phyloP scores from a whole-genome alignment of 2,113 vertebrate species.

The Alethe castanea region DNA sequence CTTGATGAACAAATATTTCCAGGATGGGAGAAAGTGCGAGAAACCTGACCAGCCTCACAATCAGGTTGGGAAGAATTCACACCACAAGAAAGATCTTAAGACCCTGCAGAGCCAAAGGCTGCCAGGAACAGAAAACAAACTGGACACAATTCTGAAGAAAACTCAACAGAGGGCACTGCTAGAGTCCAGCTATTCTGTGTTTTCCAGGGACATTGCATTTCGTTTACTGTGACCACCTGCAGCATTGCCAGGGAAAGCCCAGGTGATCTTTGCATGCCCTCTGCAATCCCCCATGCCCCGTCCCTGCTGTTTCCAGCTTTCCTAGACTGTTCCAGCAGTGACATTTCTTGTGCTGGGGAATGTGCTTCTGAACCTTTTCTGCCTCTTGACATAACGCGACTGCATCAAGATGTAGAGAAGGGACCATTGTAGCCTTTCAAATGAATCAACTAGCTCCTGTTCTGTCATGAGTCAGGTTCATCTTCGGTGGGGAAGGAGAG shows the following conservation, averaged over 20 bases:
- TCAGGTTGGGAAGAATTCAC: background rate
- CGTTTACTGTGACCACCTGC: background rate
- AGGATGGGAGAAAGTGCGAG: background rate
- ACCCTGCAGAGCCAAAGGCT: background rate
- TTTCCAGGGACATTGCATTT: background rate
- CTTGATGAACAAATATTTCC: conserved; percentile 11
- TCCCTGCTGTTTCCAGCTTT: background rate
- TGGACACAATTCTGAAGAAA: background rate
- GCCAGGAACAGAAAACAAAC: background rate
- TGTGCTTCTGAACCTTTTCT: background rate
- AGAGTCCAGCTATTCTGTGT: background rate
- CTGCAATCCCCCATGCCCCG: background rate
- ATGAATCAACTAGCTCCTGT: background rate
- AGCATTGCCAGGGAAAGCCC: background rate
- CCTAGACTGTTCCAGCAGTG: background rate
- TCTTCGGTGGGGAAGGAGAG: background rate
- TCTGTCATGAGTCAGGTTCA: background rate
- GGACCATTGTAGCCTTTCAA: background rate
- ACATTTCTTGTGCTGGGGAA: background rate
- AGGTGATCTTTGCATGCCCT: background rate
- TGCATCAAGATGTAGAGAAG: background rate
- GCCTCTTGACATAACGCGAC: background rate
- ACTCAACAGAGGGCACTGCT: background rate
- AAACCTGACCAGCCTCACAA: background rate
- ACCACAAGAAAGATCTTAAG: background rate